Base-by-base conservation (phyloP, 2,888 invertebrate genomes). In the Neria commutata region DNA sequence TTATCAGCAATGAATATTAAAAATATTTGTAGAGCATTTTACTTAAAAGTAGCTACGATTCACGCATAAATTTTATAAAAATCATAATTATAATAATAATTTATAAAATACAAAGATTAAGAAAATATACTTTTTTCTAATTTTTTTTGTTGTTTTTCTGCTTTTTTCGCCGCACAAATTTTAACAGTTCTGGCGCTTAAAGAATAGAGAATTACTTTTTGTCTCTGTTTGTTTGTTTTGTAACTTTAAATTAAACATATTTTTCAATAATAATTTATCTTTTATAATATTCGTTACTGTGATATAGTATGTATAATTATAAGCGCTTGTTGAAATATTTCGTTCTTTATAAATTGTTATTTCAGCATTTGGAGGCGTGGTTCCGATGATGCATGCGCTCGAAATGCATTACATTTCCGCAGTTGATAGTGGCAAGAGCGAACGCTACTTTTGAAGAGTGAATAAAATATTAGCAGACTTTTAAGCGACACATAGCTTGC, bases 261-360 rank as follows among this genome's bases (percentile, higher is more conserved):
- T n/a, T 37, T 37, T 10, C 37, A 37, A 37, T 37, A 29, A 29
- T 29, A 37, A 37, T 37, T 37, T 37, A 37, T 37, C 10, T 14
- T 11, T 37, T n/a, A n/a, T 37, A 11, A 8, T 29, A 8, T 29
- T 5, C 11, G 19, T 47, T 24, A 19, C 6, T 42, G 5, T 50
- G 29, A 42, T 47, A 33, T 53, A 54, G 54, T 58, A 37, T 29
- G n/a, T n/a, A 61, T 52, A 56, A 62, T 60, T 60, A 60, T 60
- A 62, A 60, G 59, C 59, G 60, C 57, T 54, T 60, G 45, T 57
- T 56, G n/a, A n/a, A n/a, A n/a, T n/a, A n/a, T n/a, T n/a, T n/a
- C n/a, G n/a, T n/a, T n/a, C n/a, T n/a, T n/a, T n/a, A n/a, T n/a
- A n/a, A n/a, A n/a, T n/a, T n/a, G n/a, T n/a, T n/a, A n/a, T n/a